Evolutionary conservation across 2,797 vertebrate genomes (phyloP).

Genomic region (Galagoides demidoff): DNA sequence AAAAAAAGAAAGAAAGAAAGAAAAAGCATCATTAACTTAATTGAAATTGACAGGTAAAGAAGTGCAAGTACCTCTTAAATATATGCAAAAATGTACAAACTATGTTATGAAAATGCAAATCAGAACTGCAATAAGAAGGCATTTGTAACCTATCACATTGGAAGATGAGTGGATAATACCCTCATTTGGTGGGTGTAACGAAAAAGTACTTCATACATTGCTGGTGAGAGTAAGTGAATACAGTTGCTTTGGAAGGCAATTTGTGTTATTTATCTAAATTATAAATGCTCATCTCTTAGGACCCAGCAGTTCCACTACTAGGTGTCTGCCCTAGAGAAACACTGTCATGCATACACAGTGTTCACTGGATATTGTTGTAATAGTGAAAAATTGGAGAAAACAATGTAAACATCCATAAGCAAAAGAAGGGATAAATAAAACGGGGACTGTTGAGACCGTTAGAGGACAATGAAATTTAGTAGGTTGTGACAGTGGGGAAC

Average conservation of each 20-base stretch:
- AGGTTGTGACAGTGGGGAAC: not conserved
- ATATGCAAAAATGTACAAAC: not conserved
- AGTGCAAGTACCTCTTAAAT: not conserved
- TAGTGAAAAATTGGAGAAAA: not conserved
- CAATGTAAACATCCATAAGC: not conserved
- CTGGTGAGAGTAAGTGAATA: not conserved
- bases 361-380: not conserved
- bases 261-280: conserved; percentile 7
- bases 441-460: not conserved
- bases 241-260: not conserved
- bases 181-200: not conserved
- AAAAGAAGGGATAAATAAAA: conserved; percentile 24
- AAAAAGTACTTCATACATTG: not conserved
- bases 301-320: not conserved
- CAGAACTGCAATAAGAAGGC: not conserved
- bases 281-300: not conserved
- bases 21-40: not conserved
- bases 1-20: conserved; percentile 17
- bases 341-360: fast-evolving
- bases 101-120: not conserved
- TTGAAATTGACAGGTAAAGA: conserved; percentile 26
- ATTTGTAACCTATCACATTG: not conserved
- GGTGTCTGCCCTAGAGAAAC: not conserved
- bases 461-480: not conserved
- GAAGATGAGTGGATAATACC: not conserved